Base-by-base conservation (phyloP, 2,888 invertebrate genomes). In the Hetaerina titia region DNA sequence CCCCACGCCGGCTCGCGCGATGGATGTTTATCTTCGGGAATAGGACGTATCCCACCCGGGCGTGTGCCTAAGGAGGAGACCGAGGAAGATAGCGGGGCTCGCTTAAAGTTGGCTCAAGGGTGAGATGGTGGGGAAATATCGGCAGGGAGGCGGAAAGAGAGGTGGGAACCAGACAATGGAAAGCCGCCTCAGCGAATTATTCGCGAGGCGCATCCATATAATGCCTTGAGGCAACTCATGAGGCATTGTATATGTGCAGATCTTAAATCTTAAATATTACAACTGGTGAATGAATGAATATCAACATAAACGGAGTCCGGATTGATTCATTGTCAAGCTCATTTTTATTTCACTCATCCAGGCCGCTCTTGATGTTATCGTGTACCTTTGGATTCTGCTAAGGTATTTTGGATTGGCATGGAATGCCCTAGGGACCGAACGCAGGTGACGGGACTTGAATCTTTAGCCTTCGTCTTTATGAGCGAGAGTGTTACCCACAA, bases 11-110 rank as follows among this genome's bases (percentile, higher is more conserved):
- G 5, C 22, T 58, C 45, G 45, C 81, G 9, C 11, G 81, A 31
- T 81, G 81, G 22, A 81, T 81, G 81, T 81, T 81, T 81, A 81
- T 81, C 81, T 81, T 81, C 81, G 81, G 15, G 13, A 31, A 81
- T 81, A 25, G 81, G 81, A 9, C 31, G 31, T 25, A 15, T 25
- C 81, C 69, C 81, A 22, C 22, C 13, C 81, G 9, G 31, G 13
- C 25, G 31, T 31, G 81, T 81, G 81, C 31, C 13, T 15, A 81
- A 81, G 81, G 81, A 81, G 31, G 11, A 6, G 31, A 13, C 31
- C 31, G 31, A 31, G 31, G 11, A 15, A 81, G 81, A 81, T n/a
- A 31, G 31, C 7, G 69, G 69, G 69, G 69, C 22, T 69, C 69
- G 69, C 9, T 69, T 69, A 9, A 69, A 69, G 69, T 69, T 69